Base-by-base conservation (phyloP, 2,888 invertebrate species). In the Pemphredon lugubris region DNA sequence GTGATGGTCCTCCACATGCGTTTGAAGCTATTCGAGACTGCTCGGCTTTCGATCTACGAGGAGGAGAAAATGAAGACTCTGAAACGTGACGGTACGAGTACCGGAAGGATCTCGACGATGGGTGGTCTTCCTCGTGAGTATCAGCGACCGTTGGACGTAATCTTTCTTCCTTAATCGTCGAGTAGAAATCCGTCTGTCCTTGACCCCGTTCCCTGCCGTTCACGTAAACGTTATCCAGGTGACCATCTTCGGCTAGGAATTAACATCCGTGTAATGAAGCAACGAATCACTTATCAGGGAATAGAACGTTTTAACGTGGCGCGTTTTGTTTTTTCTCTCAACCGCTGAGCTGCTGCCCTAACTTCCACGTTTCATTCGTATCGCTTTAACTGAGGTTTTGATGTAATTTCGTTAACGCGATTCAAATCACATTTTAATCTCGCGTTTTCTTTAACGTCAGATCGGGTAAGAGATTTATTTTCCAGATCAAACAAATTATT, bases 1-100 rank as follows among this genome's bases (percentile, higher is more conserved):
- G 80, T 86, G 7, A 85, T 86, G 81, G 83, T 89, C 7, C 84
- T 88, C 32, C 86, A 89, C 67, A 82, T 88, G 78, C 84, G 88
- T n/a, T 71, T 79, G 3, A 80, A 81, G 20, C 77, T 89, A 1
- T 82, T 89, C 78, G 88, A 89, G 58, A 81, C 88, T n/a, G 83
- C 87, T 14, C 79, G 85, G 4, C 70, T 88, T 26, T 86, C 87
- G 53, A 84, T 87, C 57, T 88, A 88, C 74, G 86, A 83, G 39
- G 81, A 83, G 4, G 86, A 80, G 42, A 87, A 85, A 67, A 67
- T 59, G 16, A 84, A 83, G 63, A 48, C 71, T 26, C 72, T 73
- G 16, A 70, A 77, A 4, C 44, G 63, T 18, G 75, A 79, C 26
- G 82, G 77, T 70, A 65, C 66, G 13, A 73, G 73, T 54, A 51